Conservation (phyloP, 2,113 vertebrate genomes). For the Actenoides lindsayi region DNA sequence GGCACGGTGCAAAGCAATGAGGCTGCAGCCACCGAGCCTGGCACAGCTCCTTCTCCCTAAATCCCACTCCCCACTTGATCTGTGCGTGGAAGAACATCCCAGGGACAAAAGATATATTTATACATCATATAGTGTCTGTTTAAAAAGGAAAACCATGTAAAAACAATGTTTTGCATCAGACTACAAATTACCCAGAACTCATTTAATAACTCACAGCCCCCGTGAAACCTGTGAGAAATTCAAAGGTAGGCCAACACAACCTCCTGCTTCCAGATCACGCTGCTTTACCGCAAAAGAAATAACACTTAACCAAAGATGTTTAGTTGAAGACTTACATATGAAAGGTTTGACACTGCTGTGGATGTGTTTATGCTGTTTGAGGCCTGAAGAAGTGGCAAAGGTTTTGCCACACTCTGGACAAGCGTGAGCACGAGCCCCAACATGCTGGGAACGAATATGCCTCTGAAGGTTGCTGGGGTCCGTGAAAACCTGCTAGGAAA, state of each 20-base stretch:
- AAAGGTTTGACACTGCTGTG: constrained; percentile 99
- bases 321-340: constrained; percentile 95
- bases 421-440: constrained; percentile 95
- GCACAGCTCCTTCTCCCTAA: not conserved
- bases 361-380: constrained; percentile 99
- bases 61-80: not conserved
- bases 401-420: constrained; percentile 99
- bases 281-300: constrained; percentile 33
- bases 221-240: not conserved
- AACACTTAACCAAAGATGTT: constrained; percentile 40
- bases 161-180: not conserved
- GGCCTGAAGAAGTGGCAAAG: constrained; percentile 98
- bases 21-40: not conserved
- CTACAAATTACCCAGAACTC: not conserved
- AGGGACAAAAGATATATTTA: not conserved
- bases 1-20: fast-evolving
- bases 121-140: not conserved
- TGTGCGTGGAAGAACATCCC: not conserved
- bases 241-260: not conserved
- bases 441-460: constrained; percentile 99
- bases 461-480: constrained; percentile 99
- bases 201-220: not conserved
- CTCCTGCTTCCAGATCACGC: not conserved
- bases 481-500: constrained; percentile 99
- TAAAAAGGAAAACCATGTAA: not conserved